Evolutionary conservation across 2,113 vertebrate species (phyloP), one percentile per base, ranked within the genome.

Genomic region (Vulpes lagopus): DNA sequence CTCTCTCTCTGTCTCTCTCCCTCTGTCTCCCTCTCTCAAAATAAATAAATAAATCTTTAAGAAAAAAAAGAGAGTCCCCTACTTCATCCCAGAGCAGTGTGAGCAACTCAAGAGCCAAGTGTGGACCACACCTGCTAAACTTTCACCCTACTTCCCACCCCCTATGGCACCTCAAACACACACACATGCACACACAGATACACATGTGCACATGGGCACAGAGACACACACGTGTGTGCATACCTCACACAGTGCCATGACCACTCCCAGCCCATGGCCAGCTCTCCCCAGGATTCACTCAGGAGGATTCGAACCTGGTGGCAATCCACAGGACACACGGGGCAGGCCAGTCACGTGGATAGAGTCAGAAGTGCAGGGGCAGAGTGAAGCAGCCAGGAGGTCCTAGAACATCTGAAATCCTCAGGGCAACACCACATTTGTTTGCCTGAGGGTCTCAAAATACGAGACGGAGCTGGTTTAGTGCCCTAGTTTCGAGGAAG

Each of bases 331-430:
- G 32, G 2, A 4, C 17, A 15, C 23, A 1, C 15, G 0, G 19
- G 38, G 4, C 32, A 1, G 16, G 32, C 35, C 0, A 0, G 27
- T 59, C 22, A 0, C 0, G 16, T 0, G 0, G 27, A 60, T 0
- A 8, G 65, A 17, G 57, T 22, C 32, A 20, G 51, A 22, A 0
- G 23, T 0, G 0, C 0, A 11, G 90, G 30, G 35, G 19, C 8
- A 0, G 35, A 30, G 38, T 2, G n/a, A 65, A 16, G 30, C 35
- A 3, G 7, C 23, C n/a, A 0, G 3, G 4, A 35, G 81, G 12
- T 5, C 76, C 81, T 32, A 1, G n/a, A 5, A 35, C 35, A 32
- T 83, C 30, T 30, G 0, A n/a, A 7, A 30, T 7, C 69, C 30
- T 25, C 30, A 23, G 2, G 1, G 25, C 19, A 6, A 20, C 22